Evolutionary conservation across 2,113 vertebrate genomes (phyloP).

Genomic region (Galbula dea): DNA sequence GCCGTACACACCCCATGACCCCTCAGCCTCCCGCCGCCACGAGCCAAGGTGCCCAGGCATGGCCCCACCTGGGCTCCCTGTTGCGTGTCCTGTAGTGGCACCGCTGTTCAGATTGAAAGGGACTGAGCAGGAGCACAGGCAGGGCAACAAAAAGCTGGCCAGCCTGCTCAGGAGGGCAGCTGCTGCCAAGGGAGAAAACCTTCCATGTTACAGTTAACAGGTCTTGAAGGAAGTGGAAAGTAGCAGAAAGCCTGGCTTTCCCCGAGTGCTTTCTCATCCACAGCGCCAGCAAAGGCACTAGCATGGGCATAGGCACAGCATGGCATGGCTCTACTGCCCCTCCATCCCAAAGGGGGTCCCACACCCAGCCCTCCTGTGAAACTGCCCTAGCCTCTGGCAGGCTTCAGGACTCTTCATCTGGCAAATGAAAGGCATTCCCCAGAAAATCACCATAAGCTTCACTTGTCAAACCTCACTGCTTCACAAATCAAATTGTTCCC

Average conservation of each 20-base stretch:
- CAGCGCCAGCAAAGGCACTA: accelerated
- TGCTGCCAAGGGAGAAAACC: background rate
- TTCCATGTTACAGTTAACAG: background rate
- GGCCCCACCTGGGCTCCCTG: background rate
- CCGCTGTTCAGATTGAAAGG: accelerated
- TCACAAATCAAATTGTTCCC: background rate
- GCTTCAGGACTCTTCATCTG: background rate
- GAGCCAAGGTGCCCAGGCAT: accelerated
- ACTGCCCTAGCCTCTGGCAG: accelerated
- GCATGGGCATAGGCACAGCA: accelerated
- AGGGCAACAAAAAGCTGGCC: accelerated
- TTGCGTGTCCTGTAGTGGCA: accelerated
- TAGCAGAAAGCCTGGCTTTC: background rate
- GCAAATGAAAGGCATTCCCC: background rate
- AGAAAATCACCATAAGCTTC: background rate
- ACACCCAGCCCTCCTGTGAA: background rate
- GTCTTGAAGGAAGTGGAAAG: background rate
- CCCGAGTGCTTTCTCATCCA: background rate
- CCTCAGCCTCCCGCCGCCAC: accelerated
- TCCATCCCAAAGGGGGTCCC: background rate
- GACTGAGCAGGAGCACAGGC: background rate
- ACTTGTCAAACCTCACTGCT: background rate
- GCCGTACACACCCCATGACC: background rate
- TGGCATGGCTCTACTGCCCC: accelerated
- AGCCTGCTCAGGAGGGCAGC: accelerated